Evolutionary conservation across 2,797 vertebrate species (phyloP).

Genomic region (Crenichthys baileyi): DNA sequence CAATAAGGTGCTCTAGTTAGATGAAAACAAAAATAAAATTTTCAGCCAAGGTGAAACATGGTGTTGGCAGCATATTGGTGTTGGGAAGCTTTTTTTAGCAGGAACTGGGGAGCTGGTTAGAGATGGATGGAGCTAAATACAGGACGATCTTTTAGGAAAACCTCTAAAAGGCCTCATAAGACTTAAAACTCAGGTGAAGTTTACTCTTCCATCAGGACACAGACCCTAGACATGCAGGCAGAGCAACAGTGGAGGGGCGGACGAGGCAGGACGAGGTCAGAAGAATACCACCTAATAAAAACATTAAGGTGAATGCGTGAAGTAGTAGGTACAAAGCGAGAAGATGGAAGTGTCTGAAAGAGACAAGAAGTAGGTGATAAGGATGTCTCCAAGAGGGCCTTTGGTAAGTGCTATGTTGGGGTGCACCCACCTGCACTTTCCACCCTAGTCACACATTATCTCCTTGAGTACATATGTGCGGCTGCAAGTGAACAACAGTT

Average conservation of each 20-base stretch:
- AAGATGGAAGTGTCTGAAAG: neutral
- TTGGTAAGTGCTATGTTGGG: conserved; percentile 12
- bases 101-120: neutral
- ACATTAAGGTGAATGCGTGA: neutral
- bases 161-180: neutral
- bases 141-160: neutral
- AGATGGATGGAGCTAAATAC: neutral
- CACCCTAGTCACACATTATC: conserved; percentile 36
- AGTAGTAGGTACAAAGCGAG: neutral
- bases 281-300: neutral
- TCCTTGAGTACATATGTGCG: conserved; percentile 2
- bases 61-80: neutral
- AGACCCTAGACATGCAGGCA: neutral
- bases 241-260: no score
- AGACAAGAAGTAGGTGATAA: conserved; percentile 17
- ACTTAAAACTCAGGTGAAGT: neutral
- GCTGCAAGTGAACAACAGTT: conserved; percentile 61
- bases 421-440: conserved; percentile 36
- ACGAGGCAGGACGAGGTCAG: neutral
- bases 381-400: conserved; percentile 10
- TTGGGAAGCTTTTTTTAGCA: neutral
- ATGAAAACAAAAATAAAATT: neutral
- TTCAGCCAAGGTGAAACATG: neutral
- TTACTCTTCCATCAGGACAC: neutral
- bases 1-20: neutral